Conservation (phyloP, 2,888 invertebrate genomes). For the Meloe dianella region DNA sequence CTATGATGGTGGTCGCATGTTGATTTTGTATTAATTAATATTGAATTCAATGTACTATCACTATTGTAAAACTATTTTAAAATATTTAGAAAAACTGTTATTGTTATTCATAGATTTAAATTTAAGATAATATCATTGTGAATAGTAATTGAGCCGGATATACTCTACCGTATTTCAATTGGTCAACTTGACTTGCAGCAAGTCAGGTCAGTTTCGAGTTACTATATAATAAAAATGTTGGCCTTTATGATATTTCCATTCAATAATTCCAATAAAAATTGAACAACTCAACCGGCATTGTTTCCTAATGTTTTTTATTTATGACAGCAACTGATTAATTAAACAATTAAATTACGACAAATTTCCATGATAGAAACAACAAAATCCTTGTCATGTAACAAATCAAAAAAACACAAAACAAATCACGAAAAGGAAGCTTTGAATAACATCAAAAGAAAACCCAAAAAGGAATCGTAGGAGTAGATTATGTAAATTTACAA, state of each 20-base stretch:
- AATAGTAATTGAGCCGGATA: too few species aligned
- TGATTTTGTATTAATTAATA: constrained; percentile 44
- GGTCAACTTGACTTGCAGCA: background rate
- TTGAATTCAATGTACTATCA: constrained; percentile 14
- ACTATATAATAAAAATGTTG: constrained; percentile 7
- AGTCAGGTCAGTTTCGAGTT: background rate
- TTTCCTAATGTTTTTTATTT: background rate
- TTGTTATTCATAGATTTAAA: too few species aligned
- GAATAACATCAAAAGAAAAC: background rate
- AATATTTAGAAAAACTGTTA: background rate
- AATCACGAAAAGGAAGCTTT: background rate
- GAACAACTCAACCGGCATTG: background rate
- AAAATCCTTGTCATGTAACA: background rate
- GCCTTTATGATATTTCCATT: constrained; percentile 20
- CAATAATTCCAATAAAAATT: background rate
- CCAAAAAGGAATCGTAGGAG: background rate
- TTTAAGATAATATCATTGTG: too few species aligned
- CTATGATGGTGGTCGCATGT: constrained; percentile 48
- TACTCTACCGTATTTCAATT: too few species aligned
- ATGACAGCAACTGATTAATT: background rate
- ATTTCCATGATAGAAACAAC: background rate
- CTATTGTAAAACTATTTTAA: background rate
- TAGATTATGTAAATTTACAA: background rate
- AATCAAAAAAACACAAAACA: background rate
- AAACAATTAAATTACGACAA: background rate